phyloP scores from a whole-genome alignment of 2,797 vertebrate species.

The Rhinella marina region DNA sequence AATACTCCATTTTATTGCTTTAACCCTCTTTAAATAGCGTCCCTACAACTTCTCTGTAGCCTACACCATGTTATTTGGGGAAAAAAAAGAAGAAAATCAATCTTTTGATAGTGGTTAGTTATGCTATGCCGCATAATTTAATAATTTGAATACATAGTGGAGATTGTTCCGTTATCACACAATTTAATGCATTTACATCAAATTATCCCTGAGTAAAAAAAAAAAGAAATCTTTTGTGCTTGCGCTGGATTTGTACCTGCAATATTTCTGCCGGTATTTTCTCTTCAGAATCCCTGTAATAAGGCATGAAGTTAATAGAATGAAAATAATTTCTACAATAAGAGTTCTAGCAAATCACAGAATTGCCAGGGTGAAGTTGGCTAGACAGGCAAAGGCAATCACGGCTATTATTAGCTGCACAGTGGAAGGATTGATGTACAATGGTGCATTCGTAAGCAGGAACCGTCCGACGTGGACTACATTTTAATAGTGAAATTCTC shows the following conservation, averaged over 20 bases:
- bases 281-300: conserved; percentile 66
- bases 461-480: conserved; percentile 85
- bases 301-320: conserved; percentile 71
- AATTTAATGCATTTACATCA: conserved; percentile 61
- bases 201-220: conserved; percentile 57
- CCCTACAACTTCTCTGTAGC: not conserved
- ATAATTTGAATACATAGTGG: conserved; percentile 51
- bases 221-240: conserved; percentile 15
- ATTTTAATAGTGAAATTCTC: conserved; percentile 89
- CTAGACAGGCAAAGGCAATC: conserved; percentile 84
- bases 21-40: conserved; percentile 8
- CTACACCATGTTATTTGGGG: not conserved
- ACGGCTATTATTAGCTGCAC: conserved; percentile 85
- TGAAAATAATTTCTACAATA: conserved; percentile 69
- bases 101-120: conserved; percentile 41
- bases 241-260: conserved; percentile 41
- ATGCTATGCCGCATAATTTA: conserved; percentile 55
- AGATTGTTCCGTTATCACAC: conserved; percentile 48
- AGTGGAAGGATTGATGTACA: conserved; percentile 86
- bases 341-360: conserved; percentile 68
- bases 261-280: conserved; percentile 66
- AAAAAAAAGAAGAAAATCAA: conserved; percentile 13
- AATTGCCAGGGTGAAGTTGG: conserved; percentile 73
- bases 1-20: not conserved
- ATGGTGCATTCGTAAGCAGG: conserved; percentile 83